Evolutionary conservation across 2,888 invertebrate genomes (phyloP).

Genomic region (Aspidapion aeneum): DNA sequence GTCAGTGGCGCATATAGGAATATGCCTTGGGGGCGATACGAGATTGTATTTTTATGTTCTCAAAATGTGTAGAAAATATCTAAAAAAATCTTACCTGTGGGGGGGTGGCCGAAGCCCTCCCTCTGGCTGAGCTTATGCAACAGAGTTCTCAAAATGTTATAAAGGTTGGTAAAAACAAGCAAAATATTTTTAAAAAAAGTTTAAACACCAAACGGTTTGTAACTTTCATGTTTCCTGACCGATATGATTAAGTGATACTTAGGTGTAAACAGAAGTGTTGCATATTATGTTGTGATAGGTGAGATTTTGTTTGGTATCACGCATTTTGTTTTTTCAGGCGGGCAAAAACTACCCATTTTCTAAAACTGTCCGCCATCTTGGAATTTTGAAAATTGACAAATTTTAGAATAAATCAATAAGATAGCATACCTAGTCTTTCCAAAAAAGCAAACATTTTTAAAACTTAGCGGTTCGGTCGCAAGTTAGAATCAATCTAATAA

Average conservation of each 20-base stretch:
- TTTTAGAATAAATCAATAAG: neutral
- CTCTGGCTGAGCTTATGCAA: too few relatives aligned
- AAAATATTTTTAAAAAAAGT: neutral
- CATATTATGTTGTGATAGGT: neutral
- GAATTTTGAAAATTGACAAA: neutral
- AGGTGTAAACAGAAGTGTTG: neutral
- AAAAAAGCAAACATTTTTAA: neutral
- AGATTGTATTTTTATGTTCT: too few relatives aligned
- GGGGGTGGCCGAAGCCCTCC: too few relatives aligned
- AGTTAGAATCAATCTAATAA: neutral
- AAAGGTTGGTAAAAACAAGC: neutral
- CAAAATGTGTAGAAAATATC: too few relatives aligned
- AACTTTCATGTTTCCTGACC: neutral
- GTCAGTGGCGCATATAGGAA: too few relatives aligned
- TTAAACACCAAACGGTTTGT: neutral
- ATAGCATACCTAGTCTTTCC: too few relatives aligned
- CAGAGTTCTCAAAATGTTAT: too few relatives aligned
- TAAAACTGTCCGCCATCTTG: too few relatives aligned
- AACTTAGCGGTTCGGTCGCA: neutral
- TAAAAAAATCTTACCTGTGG: too few relatives aligned
- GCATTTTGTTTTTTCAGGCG: neutral
- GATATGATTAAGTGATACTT: neutral
- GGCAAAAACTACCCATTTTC: neutral
- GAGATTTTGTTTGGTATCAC: neutral
- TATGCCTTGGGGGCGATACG: too few relatives aligned